Conservation (phyloP, 2,888 invertebrate species). For the Linnaemya tessellans region DNA sequence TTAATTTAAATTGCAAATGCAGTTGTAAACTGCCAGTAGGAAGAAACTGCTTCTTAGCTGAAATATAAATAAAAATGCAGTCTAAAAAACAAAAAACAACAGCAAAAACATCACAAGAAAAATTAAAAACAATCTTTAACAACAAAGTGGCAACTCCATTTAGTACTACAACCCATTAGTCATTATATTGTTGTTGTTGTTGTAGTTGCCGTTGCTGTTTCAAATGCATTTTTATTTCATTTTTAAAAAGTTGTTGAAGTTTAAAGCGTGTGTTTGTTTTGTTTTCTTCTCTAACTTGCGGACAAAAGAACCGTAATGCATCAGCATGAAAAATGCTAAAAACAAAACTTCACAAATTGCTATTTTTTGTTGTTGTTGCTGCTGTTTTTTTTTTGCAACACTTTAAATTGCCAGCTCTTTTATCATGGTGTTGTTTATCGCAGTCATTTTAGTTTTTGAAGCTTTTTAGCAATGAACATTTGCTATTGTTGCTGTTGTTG, state of each 20-base stretch:
- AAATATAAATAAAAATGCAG: constrained; percentile 38
- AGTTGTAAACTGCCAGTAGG: constrained; percentile 65
- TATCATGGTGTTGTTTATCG: constrained; percentile 70
- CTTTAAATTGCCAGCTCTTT: constrained; percentile 72
- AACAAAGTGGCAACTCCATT: constrained; percentile 71
- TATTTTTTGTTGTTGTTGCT: constrained; percentile 2
- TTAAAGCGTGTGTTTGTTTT: constrained; percentile 48
- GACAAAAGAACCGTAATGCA: constrained; percentile 51
- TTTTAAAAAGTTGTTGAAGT: constrained; percentile 59
- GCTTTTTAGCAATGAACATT: constrained; percentile 65
- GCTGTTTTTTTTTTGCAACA: constrained; percentile 66
- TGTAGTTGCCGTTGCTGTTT: constrained; percentile 24
- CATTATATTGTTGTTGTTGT: constrained; percentile 51
- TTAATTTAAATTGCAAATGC: constrained; percentile 74
- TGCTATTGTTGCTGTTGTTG: constrained; percentile 48
- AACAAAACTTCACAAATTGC: constrained; percentile 69
- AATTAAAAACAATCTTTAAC: constrained; percentile 52
- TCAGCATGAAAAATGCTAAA: constrained; percentile 25
- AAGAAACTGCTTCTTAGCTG: constrained; percentile 57
- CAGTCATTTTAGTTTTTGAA: constrained; percentile 64
- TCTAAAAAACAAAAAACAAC: constrained; percentile 14
- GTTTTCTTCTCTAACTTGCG: constrained; percentile 24
- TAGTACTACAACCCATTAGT: constrained; percentile 67
- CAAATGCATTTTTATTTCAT: constrained; percentile 33
- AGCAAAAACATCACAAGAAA: constrained; percentile 34